Evolutionary conservation across 1,140 invertebrate genomes (phyloP).

Genomic region (Drosophila rhopaloa): DNA sequence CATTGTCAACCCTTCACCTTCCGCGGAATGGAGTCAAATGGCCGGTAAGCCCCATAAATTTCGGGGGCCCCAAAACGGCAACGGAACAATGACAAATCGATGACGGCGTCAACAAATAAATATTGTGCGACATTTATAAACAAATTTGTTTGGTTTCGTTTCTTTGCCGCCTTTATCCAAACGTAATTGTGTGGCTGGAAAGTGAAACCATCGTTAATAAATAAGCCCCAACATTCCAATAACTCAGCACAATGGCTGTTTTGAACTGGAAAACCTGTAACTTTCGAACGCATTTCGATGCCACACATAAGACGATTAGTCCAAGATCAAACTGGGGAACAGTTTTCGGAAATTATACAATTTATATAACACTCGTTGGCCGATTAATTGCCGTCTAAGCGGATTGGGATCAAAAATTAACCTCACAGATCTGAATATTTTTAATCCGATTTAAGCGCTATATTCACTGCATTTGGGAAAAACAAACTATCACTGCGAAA

Average conservation of each 20-base stretch:
- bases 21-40: background rate
- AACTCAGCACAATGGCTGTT: slow-evolving; percentile 58
- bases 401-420: slow-evolving; percentile 9
- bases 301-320: slow-evolving; percentile 50
- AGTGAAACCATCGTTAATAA: slow-evolving; percentile 76
- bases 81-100: slow-evolving; percentile 58
- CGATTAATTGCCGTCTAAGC: slow-evolving; percentile 5
- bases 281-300: slow-evolving; percentile 49
- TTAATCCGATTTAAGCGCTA: background rate
- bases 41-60: slow-evolving; percentile 47
- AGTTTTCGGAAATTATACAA: slow-evolving; percentile 35
- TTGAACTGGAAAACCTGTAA: slow-evolving; percentile 27
- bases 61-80: slow-evolving; percentile 10
- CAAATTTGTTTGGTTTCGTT: slow-evolving; percentile 47
- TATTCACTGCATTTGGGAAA: slow-evolving; percentile 3
- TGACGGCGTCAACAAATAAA: slow-evolving; percentile 62
- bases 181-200: slow-evolving; percentile 55
- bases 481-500: background rate
- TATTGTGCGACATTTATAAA: slow-evolving; percentile 61
- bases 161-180: slow-evolving; percentile 11
- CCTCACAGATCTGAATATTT: slow-evolving; percentile 19
- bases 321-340: slow-evolving; percentile 17
- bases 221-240: slow-evolving; percentile 60
- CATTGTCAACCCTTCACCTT: slow-evolving; percentile 67
- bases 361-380: slow-evolving; percentile 43